Base-by-base conservation (phyloP, 2,888 invertebrate genomes). In the Helicoverpa assulta region DNA sequence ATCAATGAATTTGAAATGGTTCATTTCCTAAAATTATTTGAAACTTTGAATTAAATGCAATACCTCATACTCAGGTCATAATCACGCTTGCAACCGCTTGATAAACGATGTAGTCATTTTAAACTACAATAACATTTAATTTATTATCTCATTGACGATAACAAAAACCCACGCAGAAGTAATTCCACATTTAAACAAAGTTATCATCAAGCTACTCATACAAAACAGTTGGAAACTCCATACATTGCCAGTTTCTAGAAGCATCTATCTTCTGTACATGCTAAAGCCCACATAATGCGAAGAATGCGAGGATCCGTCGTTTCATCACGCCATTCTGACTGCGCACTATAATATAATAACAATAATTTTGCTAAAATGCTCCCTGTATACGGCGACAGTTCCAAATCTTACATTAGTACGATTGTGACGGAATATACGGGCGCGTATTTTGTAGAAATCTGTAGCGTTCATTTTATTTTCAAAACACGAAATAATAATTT, bases 341-440 rank as follows among this genome's bases (percentile, higher is more conserved):
- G 56, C 68, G 66, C 73, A 73, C 73, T 73, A 72, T 60, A 51
- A 59, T 70, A 70, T 75, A 74, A 73, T 74, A 80, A 83, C 75
- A 80, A 82, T 85, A 83, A 83, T 85, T 83, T 78, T 53, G 67
- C 80, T 83, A 78, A 85, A 85, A 85, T 83, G 80, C 73, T 73
- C 76, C 67, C 58, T 37, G 59, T 67, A 74, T 60, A 72, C 67
- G 70, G 73, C 67, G 76, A 84, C 84, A 80, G 74, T 77, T 81
- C 58, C 81, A 82, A 81, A 83, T 86, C 85, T 85, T 84, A 81
- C 87, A 86, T 88, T 86, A 88, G 85, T 80, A 68, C 73, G 83
- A 88, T 88, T 85, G 83, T 83, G 3, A 54, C 62, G 43, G 50
- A 70, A 83, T 59, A 83, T 72, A 86, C 80, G 76, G 61, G 14